Evolutionary conservation across 2,888 invertebrate species (phyloP), one percentile per base, ranked within the genome.

Genomic region (Cerastoderma edule): DNA sequence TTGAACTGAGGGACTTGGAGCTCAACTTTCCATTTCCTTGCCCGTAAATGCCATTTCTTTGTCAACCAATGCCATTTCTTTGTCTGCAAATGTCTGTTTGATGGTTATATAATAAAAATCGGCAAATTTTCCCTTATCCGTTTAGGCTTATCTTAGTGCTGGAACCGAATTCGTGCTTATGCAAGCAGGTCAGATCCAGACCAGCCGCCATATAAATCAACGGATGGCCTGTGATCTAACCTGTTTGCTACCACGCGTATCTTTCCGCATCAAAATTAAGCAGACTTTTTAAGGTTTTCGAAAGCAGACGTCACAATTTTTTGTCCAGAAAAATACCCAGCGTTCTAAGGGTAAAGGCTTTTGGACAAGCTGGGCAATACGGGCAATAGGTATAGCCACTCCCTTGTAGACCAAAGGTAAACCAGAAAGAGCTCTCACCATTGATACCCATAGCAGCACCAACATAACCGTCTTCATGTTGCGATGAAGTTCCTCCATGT

Each of bases 381-480:
- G n/a, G n/a, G n/a, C n/a, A n/a, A n/a, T n/a, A n/a, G n/a, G n/a
- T n/a, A n/a, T n/a, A n/a, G n/a, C n/a, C n/a, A 2, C 46, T 46
- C 46, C 46, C 16, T 46, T 5, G 16, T 46, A 16, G 2, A 46
- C 5, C 10, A 10, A 19, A 19, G 16, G 5, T n/a, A 19, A 19
- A 19, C 10, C 16, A 39, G 16, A 27, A 16, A 32, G 22, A 53
- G 33, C 27, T 74, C 76, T 69, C 69, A 76, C 80, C 76, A 80
- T 80, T 4, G 76, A 64, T 2, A 76, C 67, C 80, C 80, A 80
- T 1, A 76, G n/a, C 44, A 76, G 57, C 8, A 80, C 67, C 54
- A 80, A 22, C 76, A 80, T 80, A 10, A 53, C 44, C 1, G 80
- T 80, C n/a, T 72, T 74, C 2, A 50, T 27, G 46, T 65, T 73